Evolutionary conservation across 1,140 invertebrate genomes (phyloP), one percentile per base, ranked within the genome.

Genomic region (Cherax destructor): DNA sequence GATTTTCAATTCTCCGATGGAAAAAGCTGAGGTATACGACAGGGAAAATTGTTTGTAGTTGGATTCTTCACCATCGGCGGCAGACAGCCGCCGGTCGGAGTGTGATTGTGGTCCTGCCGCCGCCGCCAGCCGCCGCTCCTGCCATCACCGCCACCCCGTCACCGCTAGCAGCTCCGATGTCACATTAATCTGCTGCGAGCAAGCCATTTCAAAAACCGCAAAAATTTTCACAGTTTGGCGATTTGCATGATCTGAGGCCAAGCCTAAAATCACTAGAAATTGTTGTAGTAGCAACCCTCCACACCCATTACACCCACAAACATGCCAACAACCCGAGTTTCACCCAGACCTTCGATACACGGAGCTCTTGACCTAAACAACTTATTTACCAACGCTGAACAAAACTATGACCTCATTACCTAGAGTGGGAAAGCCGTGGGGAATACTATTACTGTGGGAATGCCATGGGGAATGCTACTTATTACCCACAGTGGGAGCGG

Each of bases 141-240:
- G 87, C 49, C 87, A 65, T 47, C 61, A 11, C 61, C 16, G 61
- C 79, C 59, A 11, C 13, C 50, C 49, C 21, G 0, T n/a, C 18
- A 21, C 83, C 83, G 65, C 41, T 41, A 72, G n/a, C 47, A 69
- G 69, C 80, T 59, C 61, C 72, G 86, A 83, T 78, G 65, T 89
- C 88, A 84, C 30, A 56, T 56, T 49, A 69, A 69, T 83, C 89
- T 91, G 89, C 89, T 83, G 76, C 47, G 74, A 61, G 49, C 24
- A 65, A 24, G 21, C 52, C 76, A 72, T 91, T 91, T 91, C 83
- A 74, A n/a, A 79, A 85, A 91, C 83, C 83, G 80, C 89, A 91
- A 91, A 91, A 91, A 91, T 86, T 85, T 91, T 83, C 83, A 52
- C 77, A 85, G 83, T 80, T 61, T 87, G 56, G n/a, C 24, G 89